Conservation (phyloP, 2,888 invertebrate genomes). For the Eilema griseolum region DNA sequence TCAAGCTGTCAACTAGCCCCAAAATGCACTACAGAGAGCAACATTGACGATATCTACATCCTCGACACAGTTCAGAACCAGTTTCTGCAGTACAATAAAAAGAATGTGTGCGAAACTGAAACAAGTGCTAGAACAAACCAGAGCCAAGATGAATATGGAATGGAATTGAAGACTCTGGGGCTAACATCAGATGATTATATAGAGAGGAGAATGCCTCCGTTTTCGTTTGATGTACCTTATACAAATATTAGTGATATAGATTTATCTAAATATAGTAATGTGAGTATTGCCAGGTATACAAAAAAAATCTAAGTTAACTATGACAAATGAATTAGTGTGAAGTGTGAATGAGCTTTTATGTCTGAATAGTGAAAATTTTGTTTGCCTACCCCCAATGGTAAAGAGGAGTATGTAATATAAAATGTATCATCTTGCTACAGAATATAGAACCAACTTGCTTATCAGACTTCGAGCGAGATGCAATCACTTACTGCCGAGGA, state of each 20-base stretch:
- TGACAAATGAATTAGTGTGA: not conserved
- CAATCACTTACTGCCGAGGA: slow-evolving; percentile 71
- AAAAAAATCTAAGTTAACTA: not conserved
- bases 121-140: slow-evolving; percentile 45
- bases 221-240: slow-evolving; percentile 61
- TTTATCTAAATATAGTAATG: slow-evolving; percentile 71
- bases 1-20: slow-evolving; percentile 75
- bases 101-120: slow-evolving; percentile 25
- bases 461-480: slow-evolving; percentile 78
- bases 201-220: slow-evolving; percentile 64
- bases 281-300: slow-evolving; percentile 50
- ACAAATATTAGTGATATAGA: slow-evolving; percentile 73
- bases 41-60: slow-evolving; percentile 68
- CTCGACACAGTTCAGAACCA: slow-evolving; percentile 54
- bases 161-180: slow-evolving; percentile 64
- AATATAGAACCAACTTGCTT: slow-evolving; percentile 78
- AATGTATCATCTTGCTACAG: slow-evolving; percentile 47
- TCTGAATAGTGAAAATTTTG: no score
- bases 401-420: not conserved
- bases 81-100: slow-evolving; percentile 38
- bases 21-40: slow-evolving; percentile 64
- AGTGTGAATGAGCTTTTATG: not conserved
- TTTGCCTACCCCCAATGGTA: no score
- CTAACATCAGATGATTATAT: slow-evolving; percentile 79
- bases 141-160: slow-evolving; percentile 52